Evolutionary conservation across 2,888 invertebrate genomes (phyloP), one percentile per base, ranked within the genome.

Genomic region (Electrophaes corylata): DNA sequence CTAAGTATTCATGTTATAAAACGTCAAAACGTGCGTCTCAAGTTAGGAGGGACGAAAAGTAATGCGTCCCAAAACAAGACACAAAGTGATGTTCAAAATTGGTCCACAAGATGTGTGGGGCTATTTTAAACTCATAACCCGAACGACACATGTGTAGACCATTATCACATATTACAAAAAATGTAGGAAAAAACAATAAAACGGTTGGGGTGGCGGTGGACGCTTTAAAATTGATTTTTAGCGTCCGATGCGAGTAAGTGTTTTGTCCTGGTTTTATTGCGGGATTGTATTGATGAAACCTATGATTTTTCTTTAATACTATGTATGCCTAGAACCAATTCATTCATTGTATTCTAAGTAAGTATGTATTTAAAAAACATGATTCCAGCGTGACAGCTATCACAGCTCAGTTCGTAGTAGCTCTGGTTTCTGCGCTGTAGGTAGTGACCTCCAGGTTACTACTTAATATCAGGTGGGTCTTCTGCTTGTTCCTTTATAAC

Each of bases 141-240:
- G n/a, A 86, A 80, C 90, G 81, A 80, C 91, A 91, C 90, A 89
- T 91, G 90, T 91, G 91, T 80, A 82, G 82, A 80, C 89, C 90
- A 91, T 91, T 91, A 91, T 88, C 91, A 88, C 91, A 89, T 91
- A 91, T 91, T 91, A 91, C 89, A 89, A 90, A 91, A 91, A 91
- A 87, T 83, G 81, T 62, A 70, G 82, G 86, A 86, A 89, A 29
- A 88, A 91, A 91, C 91, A 90, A 91, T 90, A 89, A 91, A 90
- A 84, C 67, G 69, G 69, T 71, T 72, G 76, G 76, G 77, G 77
- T 75, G 74, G 71, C 72, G 73, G 72, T 83, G 81, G 83, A 83
- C 81, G 79, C 64, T 87, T 87, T 86, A 86, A 88, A 89, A 84
- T 87, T 86, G 82, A 84, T 85, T 83, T 76, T 69, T 62, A 73